These are phyloP conservation scores for Microchrysa polita DNA, from an alignment of 2,888 invertebrate genomes.

Conservation along the genomic window DNA sequence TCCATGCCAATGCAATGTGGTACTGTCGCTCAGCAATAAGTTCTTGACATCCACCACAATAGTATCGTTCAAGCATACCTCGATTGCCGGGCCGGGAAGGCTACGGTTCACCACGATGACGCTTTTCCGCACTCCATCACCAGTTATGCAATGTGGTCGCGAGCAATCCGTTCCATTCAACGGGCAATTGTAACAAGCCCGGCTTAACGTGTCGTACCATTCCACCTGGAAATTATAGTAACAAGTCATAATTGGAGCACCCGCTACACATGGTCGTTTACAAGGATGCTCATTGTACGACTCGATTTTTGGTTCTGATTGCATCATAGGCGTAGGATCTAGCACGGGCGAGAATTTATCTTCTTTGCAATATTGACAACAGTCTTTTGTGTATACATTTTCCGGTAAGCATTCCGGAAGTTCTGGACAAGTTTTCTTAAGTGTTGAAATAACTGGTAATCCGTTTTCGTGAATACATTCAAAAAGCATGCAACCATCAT, in stretches of 20 bases:
- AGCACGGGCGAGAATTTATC: background rate
- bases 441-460: conserved; percentile 58
- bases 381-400: conserved; percentile 56
- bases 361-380: conserved; percentile 58
- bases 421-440: conserved; percentile 59
- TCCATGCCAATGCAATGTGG: conserved; percentile 93
- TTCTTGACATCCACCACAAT: conserved; percentile 86
- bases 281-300: conserved; percentile 66
- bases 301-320: background rate
- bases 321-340: background rate
- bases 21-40: conserved; percentile 79
- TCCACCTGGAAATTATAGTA: conserved; percentile 72
- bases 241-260: conserved; percentile 70
- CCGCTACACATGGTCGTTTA: conserved; percentile 68
- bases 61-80: conserved; percentile 88
- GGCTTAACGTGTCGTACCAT: conserved; percentile 86
- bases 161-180: conserved; percentile 77
- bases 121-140: conserved; percentile 80
- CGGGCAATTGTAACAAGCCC: conserved; percentile 88
- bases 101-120: conserved; percentile 84
- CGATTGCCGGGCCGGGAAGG: conserved; percentile 87
- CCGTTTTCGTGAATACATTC: conserved; percentile 55
- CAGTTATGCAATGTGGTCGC: conserved; percentile 80
- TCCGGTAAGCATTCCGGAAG: conserved; percentile 57
- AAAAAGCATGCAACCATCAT: conserved; percentile 59